phyloP scores from a whole-genome alignment of 2,797 vertebrate species.

The Lacerta bilineata region DNA sequence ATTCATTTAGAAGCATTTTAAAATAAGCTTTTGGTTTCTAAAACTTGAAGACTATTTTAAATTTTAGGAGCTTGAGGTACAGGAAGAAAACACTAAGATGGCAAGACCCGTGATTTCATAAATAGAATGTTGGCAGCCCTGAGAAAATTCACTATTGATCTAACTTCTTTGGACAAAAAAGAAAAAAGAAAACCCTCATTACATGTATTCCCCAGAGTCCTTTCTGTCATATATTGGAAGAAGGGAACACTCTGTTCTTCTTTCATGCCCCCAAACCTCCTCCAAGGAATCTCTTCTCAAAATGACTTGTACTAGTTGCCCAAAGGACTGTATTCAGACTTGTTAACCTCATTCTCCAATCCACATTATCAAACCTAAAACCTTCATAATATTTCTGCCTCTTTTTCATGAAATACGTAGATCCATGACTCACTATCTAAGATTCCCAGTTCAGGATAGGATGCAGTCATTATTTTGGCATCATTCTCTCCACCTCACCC shows the following conservation, averaged over 20 bases:
- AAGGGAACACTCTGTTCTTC: background rate
- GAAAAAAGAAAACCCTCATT: background rate
- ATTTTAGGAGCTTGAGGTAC: background rate
- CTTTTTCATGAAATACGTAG: slow-evolving; percentile 21
- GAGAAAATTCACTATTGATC: slow-evolving; percentile 32
- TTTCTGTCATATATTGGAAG: background rate
- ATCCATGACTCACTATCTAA: slow-evolving; percentile 19
- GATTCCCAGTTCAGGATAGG: accelerated
- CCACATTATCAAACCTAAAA: background rate
- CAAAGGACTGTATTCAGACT: background rate
- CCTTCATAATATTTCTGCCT: background rate
- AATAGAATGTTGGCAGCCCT: background rate
- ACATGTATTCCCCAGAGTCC: background rate
- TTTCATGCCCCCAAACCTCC: background rate
- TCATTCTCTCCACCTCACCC: background rate
- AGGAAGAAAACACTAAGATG: background rate
- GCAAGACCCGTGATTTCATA: slow-evolving; percentile 29
- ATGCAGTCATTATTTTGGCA: background rate
- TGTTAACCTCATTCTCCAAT: background rate
- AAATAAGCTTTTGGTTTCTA: background rate
- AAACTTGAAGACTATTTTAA: background rate
- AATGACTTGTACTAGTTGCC: background rate
- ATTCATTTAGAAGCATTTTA: background rate
- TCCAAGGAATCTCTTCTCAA: slow-evolving; percentile 10
- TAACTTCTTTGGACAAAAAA: slow-evolving; percentile 18